These are phyloP conservation scores for Drosophila rellima DNA, from an alignment of 2,888 invertebrate genomes.

Conservation along the genomic window DNA sequence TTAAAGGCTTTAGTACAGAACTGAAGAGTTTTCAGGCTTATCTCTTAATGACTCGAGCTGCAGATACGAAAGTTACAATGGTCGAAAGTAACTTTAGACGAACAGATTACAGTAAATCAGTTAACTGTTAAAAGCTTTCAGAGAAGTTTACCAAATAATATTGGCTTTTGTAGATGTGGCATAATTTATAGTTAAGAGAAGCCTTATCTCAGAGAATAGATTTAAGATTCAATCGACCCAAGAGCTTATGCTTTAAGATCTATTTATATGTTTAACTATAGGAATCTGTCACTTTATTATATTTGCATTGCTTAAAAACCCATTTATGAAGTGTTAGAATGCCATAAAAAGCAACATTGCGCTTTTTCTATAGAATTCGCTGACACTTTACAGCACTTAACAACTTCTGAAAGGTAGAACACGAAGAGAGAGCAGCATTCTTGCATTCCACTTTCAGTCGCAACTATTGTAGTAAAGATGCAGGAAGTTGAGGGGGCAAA, in stretches of 20 bases:
- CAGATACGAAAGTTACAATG: background rate
- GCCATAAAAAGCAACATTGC: slow-evolving; percentile 6
- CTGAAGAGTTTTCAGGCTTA: background rate
- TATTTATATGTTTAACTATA: background rate
- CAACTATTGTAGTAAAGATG: slow-evolving; percentile 20
- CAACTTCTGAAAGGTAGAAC: slow-evolving; percentile 9
- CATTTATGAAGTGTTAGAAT: slow-evolving; percentile 12
- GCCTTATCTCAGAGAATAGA: background rate
- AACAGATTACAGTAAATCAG: background rate
- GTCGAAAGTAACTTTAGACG: background rate
- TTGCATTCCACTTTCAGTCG: slow-evolving; percentile 37
- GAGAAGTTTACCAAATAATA: background rate
- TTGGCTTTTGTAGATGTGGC: background rate
- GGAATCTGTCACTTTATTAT: background rate
- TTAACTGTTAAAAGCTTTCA: background rate
- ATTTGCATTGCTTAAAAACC: slow-evolving; percentile 1
- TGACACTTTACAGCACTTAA: slow-evolving; percentile 23
- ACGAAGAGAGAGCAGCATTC: slow-evolving; percentile 12
- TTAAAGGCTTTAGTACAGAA: background rate
- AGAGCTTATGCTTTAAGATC: background rate
- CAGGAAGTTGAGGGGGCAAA: slow-evolving; percentile 3
- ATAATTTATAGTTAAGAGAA: background rate
- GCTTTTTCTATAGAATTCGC: slow-evolving; percentile 5
- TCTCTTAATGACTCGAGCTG: background rate
- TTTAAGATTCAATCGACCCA: background rate